A percentile compares a stretch with the other conserved stretches of the same genome.
Evolutionary conservation across 1,140 invertebrate genomes (phyloP).

Genomic region (Trichogramma pretiosum): DNA sequence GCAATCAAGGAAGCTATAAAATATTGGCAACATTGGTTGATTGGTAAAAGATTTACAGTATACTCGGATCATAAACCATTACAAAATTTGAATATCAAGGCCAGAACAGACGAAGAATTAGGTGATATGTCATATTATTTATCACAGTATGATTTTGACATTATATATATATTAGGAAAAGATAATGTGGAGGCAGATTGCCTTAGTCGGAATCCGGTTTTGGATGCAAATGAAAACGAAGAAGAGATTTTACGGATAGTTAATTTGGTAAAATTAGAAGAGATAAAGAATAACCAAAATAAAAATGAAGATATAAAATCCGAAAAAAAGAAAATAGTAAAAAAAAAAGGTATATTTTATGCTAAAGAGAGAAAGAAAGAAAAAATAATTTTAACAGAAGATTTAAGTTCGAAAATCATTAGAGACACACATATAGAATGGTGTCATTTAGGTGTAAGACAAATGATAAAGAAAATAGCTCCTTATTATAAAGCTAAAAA

Average conservation of each 20-base stretch:
- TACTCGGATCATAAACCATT: slow-evolving; percentile 2
- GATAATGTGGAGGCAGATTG: slow-evolving; percentile 1
- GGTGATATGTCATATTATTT: slow-evolving; percentile 5
- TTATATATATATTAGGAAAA: slow-evolving; percentile 3
- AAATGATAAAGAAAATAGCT: slow-evolving; percentile 16
- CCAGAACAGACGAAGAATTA: slow-evolving; percentile 3
- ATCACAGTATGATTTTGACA: slow-evolving; percentile 7
- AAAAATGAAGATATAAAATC: not conserved
- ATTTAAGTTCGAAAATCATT: slow-evolving; percentile 21
- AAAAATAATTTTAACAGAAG: slow-evolving; percentile 20
- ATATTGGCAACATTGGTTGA: slow-evolving; percentile 8
- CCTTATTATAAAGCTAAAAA: slow-evolving; percentile 14
- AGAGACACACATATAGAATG: slow-evolving; percentile 19
- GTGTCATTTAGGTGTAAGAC: slow-evolving; percentile 17
- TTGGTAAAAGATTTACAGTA: not conserved
- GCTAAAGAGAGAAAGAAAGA: not conserved
- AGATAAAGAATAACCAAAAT: not conserved
- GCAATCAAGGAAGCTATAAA: slow-evolving; percentile 5
- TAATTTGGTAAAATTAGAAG: not conserved
- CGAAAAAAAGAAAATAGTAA: not conserved
- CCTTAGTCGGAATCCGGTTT: too few species aligned
- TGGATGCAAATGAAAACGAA: slow-evolving; percentile 2
- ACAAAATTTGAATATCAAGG: slow-evolving; percentile 7
- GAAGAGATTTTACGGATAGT: not conserved
- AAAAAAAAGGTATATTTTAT: not conserved